Evolutionary conservation across 2,113 vertebrate genomes (phyloP), one percentile per base, ranked within the genome.

Genomic region (Ivindomyrus marchei): DNA sequence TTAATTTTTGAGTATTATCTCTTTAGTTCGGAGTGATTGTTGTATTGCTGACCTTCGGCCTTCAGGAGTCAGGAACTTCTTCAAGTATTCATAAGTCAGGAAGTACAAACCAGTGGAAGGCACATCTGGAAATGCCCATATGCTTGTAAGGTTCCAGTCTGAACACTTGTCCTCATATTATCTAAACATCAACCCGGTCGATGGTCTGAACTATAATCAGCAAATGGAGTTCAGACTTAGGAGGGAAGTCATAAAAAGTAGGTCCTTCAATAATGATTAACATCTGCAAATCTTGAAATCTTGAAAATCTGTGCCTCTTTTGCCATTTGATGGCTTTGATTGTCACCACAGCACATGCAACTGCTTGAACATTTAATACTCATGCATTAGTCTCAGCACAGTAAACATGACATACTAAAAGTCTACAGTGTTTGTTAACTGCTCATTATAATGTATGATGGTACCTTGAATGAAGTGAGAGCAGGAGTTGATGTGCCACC

Each of bases 41-140:
- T 52, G 49, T 80, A 39, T 84, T 87, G 27, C 89, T 92, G 49
- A 96, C 95, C 95, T 95, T 92, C 95, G 92, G 85, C 94, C 94
- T n/a, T 95, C 94, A 8, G 95, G 92, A 8, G 95, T 96, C 89
- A 96, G 92, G 53, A 92, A 0, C 11, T 92, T 88, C 92, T 96
- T 97, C 58, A 96, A 91, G 92, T 90, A 93, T 90, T 97, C 95
- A 5, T 96, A 97, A 0, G 95, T 96, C 80, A 97, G 91, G 90
- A 96, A 97, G 91, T 96, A 97, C 0, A 96, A 88, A n/a, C 96
- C 96, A 4, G 87, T 93, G 0, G 96, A 95, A 89, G 96, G 96
- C 86, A 96, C 94, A 88, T 97, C 96, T 97, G n/a, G 10, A 45
- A 88, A 42, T 89, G 39, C 85, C 42, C 53, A 74, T 46, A 46